These are phyloP conservation scores for Gallinago jamesoni DNA, from an alignment of 2,113 vertebrate genomes.

Conservation along the genomic window DNA sequence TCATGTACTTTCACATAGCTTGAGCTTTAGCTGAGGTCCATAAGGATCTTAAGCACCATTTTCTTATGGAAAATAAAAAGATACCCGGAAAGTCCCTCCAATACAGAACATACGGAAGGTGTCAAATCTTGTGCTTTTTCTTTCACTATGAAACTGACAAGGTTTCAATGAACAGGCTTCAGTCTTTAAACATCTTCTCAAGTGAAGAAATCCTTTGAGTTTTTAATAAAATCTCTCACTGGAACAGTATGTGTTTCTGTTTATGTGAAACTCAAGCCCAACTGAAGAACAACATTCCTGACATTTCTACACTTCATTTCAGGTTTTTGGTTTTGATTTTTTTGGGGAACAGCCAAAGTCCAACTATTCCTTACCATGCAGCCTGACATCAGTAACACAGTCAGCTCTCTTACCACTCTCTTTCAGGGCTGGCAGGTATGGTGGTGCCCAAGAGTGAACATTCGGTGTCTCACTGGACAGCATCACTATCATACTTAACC, in stretches of 20 bases:
- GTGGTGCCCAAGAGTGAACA: not conserved
- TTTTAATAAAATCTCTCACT: not conserved
- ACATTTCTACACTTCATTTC: not conserved
- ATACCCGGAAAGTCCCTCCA: not conserved
- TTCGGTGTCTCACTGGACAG: not conserved
- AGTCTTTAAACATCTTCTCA: not conserved
- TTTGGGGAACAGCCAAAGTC: not conserved
- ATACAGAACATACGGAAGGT: not conserved
- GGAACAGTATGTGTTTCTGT: not conserved
- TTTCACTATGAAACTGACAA: not conserved
- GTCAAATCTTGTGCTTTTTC: not conserved
- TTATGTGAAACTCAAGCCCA: not conserved
- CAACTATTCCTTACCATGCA: not conserved
- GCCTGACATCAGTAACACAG: not conserved
- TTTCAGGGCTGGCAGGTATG: not conserved
- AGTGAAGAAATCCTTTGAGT: not conserved
- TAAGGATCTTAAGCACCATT: not conserved
- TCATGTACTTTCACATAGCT: not conserved
- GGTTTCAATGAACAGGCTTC: not conserved
- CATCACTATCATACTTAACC: not conserved
- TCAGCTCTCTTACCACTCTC: not conserved
- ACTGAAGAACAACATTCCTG: not conserved
- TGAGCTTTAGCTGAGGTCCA: not conserved
- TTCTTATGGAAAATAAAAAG: not conserved
- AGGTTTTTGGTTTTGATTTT: not conserved